Percentiles rank a stretch among this genome's conserved stretches.
Conservation (phyloP, 2,888 invertebrate species). For the Pristionchus entomophagus region DNA sequence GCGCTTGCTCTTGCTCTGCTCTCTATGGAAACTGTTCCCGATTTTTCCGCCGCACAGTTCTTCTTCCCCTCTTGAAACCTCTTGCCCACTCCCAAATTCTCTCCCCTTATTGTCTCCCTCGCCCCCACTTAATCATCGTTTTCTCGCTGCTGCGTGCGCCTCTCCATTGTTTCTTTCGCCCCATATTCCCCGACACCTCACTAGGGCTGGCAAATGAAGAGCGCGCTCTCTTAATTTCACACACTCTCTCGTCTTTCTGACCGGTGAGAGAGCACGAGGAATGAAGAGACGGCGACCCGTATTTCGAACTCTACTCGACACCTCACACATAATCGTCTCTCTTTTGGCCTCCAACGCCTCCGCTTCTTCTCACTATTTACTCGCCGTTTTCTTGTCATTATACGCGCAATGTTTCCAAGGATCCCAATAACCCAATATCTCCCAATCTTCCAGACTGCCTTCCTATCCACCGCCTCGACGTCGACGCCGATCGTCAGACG, state of each 20-base stretch:
- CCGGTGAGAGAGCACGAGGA: too few species aligned
- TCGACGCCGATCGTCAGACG: not conserved
- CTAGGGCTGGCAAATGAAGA: too few species aligned
- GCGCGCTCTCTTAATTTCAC: too few species aligned
- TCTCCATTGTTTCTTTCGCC: constrained; percentile 31
- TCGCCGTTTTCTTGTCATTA: too few species aligned
- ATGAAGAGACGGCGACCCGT: too few species aligned
- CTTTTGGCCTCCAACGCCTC: not conserved
- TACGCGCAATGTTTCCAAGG: too few species aligned
- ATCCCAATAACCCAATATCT: not conserved
- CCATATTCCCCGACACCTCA: not conserved
- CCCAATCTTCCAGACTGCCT: constrained; percentile 3
- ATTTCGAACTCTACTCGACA: too few species aligned
- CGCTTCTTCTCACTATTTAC: too few species aligned
- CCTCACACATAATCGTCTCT: not conserved
- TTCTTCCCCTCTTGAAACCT: not conserved
- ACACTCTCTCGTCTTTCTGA: too few species aligned
- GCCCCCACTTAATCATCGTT: constrained; percentile 13
- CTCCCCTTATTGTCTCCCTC: constrained; percentile 17
- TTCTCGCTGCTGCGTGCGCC: not conserved
- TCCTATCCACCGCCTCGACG: not conserved
- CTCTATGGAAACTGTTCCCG: constrained; percentile 30
- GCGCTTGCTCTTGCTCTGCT: not conserved
- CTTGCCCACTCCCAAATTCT: not conserved
- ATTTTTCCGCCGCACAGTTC: too few species aligned